These are phyloP conservation scores for Buceros bicornis DNA, from an alignment of 2,797 vertebrate species.

Conservation along the genomic window DNA sequence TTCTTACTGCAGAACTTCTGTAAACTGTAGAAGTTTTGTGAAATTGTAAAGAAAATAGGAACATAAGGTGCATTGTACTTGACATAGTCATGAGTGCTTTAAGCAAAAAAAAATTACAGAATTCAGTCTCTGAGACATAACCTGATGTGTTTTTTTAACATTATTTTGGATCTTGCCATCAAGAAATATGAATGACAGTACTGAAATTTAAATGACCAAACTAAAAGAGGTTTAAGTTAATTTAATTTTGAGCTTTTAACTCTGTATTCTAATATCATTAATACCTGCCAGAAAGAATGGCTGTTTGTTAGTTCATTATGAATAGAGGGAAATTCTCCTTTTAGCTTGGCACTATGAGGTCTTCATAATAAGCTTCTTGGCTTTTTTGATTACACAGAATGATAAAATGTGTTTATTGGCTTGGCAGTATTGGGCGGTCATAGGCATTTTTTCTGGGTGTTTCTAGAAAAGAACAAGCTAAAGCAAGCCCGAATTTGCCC, in stretches of 20 bases:
- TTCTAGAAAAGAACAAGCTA: not conserved
- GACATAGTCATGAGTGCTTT: not conserved
- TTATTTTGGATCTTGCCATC: not conserved
- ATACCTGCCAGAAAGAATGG: not conserved
- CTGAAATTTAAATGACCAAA: not conserved
- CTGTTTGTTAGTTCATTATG: not conserved
- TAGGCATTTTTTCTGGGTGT: not conserved
- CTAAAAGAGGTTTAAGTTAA: not conserved
- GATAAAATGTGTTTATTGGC: not conserved
- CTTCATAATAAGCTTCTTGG: not conserved
- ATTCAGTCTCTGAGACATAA: not conserved
- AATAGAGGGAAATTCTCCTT: not conserved
- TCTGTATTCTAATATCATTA: not conserved
- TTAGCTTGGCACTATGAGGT: not conserved
- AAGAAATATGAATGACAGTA: not conserved
- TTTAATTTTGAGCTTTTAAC: not conserved
- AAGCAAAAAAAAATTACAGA: not conserved
- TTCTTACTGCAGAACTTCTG: not conserved
- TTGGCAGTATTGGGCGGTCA: not conserved
- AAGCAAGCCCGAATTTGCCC: not conserved
- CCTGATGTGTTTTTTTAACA: not conserved
- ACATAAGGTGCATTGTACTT: not conserved
- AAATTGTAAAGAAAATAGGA: not conserved
- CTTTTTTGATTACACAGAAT: not conserved
- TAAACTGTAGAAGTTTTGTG: not conserved